phyloP scores from a whole-genome alignment of 2,113 vertebrate species.

The Opisthocomus hoazin region DNA sequence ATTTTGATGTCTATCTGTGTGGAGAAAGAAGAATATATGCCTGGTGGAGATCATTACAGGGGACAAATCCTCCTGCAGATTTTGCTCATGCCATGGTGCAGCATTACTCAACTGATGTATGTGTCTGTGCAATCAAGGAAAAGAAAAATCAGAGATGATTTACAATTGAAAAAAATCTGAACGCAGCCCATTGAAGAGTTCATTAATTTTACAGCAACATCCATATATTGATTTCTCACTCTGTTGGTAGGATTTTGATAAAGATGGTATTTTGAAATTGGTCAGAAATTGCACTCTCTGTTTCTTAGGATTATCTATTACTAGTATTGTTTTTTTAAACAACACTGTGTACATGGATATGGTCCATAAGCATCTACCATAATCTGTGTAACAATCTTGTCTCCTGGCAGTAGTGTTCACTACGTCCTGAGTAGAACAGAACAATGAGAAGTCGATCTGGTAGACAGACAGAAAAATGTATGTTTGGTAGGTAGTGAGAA shows the following conservation, averaged over 20 bases:
- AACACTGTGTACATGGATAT: neutral
- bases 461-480: neutral
- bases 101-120: neutral
- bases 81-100: neutral
- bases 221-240: constrained; percentile 48
- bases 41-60: constrained; percentile 27
- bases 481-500: neutral
- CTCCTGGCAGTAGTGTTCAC: neutral
- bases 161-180: neutral
- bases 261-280: constrained; percentile 41
- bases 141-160: constrained; percentile 45
- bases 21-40: neutral
- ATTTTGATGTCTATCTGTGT: constrained; percentile 58
- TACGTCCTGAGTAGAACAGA: neutral
- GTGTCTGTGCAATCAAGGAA: neutral
- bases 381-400: constrained; percentile 10
- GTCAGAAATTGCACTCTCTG: constrained; percentile 6
- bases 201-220: constrained; percentile 58
- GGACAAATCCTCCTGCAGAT: neutral
- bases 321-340: neutral
- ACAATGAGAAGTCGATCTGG: neutral
- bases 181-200: constrained; percentile 26
- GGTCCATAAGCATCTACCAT: neutral
- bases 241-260: constrained; percentile 20
- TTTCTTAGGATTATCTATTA: neutral